phyloP scores from a whole-genome alignment of 2,888 invertebrate genomes.

The Apocheima hispidaria region DNA sequence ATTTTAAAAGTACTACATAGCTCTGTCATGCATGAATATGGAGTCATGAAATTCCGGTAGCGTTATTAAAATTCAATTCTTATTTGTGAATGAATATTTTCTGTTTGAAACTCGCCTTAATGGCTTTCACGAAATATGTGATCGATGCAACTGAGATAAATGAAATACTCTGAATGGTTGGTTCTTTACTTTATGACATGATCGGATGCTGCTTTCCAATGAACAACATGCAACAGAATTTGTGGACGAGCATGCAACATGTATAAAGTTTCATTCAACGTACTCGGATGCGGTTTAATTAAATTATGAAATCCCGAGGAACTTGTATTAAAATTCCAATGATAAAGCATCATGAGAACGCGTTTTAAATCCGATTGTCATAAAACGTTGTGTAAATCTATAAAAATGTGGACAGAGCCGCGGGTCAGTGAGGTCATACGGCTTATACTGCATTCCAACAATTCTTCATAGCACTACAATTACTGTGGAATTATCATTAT shows the following conservation, averaged over 20 bases:
- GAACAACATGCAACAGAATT: conserved; percentile 33
- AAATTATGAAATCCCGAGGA: conserved; percentile 37
- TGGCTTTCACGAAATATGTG: conserved; percentile 40
- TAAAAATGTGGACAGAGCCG: conserved; percentile 47
- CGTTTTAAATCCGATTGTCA: conserved; percentile 43
- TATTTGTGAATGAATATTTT: conserved; percentile 44
- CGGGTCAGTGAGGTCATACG: conserved; percentile 44
- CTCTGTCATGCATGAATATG: conserved; percentile 42
- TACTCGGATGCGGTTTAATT: conserved; percentile 28
- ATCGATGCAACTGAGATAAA: conserved; percentile 43
- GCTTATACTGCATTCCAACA: conserved; percentile 43
- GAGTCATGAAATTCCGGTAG: conserved; percentile 40
- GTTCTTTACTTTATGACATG: conserved; percentile 36
- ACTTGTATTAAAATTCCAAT: conserved; percentile 36
- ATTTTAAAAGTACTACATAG: conserved; percentile 36
- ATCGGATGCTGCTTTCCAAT: conserved; percentile 34
- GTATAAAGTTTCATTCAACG: conserved; percentile 29
- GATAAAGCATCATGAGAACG: conserved; percentile 38
- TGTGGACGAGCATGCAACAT: conserved; percentile 27
- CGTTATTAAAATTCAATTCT: conserved; percentile 43
- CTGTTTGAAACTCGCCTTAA: conserved; percentile 29
- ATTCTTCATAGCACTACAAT: conserved; percentile 46
- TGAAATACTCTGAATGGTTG: conserved; percentile 35
- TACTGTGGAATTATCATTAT: conserved; percentile 45
- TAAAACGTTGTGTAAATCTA: conserved; percentile 48